Evolutionary conservation across 2,797 vertebrate genomes (phyloP).

Genomic region (Cheirogaleus major): DNA sequence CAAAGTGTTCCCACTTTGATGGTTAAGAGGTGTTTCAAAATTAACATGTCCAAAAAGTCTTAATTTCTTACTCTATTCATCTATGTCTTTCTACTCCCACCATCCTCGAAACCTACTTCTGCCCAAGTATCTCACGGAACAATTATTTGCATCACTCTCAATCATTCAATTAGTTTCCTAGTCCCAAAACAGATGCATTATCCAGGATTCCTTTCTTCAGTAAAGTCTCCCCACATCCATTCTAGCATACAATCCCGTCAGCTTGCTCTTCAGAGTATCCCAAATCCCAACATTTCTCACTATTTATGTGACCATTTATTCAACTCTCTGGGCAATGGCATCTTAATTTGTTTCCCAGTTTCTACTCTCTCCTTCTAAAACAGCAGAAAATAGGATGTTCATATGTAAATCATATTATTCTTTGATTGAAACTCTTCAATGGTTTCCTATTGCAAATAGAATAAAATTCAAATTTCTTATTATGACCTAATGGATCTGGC

Average conservation of each 20-base stretch:
- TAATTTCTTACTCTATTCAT: neutral
- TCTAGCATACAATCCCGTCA: neutral
- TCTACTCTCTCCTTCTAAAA: neutral
- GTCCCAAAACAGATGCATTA: neutral
- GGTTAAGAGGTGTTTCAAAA: neutral
- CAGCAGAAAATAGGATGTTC: neutral
- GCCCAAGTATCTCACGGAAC: neutral
- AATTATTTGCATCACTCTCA: neutral
- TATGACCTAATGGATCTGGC: too few species aligned
- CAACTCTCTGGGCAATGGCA: neutral
- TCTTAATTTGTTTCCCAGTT: neutral
- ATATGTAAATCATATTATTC: neutral
- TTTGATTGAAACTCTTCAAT: neutral
- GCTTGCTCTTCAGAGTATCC: neutral
- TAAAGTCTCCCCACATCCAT: neutral
- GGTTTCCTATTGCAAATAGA: neutral
- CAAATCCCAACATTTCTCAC: neutral
- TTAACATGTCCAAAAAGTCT: neutral
- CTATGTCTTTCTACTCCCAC: neutral
- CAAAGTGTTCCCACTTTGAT: neutral
- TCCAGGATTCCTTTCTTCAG: neutral
- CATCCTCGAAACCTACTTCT: neutral
- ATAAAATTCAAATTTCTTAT: neutral
- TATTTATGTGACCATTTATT: neutral
- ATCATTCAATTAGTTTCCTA: neutral